Evolutionary conservation across 1,140 invertebrate species (phyloP).

Genomic region (Pachyrhynchus sulphureomaculatus): DNA sequence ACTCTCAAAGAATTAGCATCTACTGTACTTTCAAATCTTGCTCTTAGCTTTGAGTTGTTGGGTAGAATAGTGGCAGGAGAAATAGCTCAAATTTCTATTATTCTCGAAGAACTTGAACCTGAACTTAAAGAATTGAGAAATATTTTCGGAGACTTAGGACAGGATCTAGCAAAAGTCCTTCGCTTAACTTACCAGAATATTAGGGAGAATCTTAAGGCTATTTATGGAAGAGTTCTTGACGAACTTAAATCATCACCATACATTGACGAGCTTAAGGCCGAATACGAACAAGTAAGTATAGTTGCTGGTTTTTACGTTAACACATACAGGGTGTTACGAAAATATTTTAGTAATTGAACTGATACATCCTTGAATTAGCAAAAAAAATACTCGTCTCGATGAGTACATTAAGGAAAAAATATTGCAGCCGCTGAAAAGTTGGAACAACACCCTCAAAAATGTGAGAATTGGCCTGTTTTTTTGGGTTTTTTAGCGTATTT

Average conservation of each 20-base stretch:
- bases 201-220: constrained; percentile 54
- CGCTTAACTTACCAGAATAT: constrained; percentile 54
- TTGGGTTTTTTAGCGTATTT: too few species aligned
- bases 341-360: too few species aligned
- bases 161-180: constrained; percentile 56
- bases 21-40: constrained; percentile 50
- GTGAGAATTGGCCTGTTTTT: too few species aligned
- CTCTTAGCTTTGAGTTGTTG: constrained; percentile 53
- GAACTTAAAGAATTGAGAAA: constrained; percentile 65
- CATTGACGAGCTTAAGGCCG: constrained; percentile 54
- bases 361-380: too few species aligned
- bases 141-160: constrained; percentile 45
- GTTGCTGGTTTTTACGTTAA: too few species aligned
- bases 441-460: too few species aligned
- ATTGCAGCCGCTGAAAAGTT: too few species aligned
- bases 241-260: constrained; percentile 59
- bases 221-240: constrained; percentile 52
- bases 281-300: constrained; percentile 38
- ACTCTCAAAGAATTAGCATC: constrained; percentile 59
- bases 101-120: constrained; percentile 63
- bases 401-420: too few species aligned
- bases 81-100: constrained; percentile 54
- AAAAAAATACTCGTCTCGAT: too few species aligned
- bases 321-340: too few species aligned
- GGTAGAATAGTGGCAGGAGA: constrained; percentile 56